Conservation (phyloP, 2,797 vertebrate genomes). For the Lagodon rhomboides region DNA sequence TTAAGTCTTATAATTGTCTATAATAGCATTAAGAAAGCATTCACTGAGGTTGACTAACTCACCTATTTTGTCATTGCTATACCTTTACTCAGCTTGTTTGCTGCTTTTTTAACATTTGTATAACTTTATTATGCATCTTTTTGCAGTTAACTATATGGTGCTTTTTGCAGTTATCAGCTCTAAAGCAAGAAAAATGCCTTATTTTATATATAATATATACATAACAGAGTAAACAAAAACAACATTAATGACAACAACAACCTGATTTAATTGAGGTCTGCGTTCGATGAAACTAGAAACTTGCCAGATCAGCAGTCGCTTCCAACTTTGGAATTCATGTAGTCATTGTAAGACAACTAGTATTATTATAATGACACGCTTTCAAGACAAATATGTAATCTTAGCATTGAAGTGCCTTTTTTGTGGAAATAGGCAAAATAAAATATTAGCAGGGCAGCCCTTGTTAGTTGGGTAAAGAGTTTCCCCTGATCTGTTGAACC, state of each 20-base stretch:
- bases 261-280: neutral
- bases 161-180: too few relatives aligned
- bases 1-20: too few relatives aligned
- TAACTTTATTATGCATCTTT: too few relatives aligned
- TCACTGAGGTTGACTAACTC: too few relatives aligned
- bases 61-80: too few relatives aligned
- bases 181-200: too few relatives aligned
- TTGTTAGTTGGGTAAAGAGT: slow-evolving; percentile 21
- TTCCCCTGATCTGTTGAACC: slow-evolving; percentile 21
- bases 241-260: neutral
- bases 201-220: too few relatives aligned
- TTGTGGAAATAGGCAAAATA: neutral
- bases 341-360: neutral
- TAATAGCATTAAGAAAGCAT: too few relatives aligned
- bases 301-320: neutral
- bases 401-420: neutral
- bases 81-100: too few relatives aligned
- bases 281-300: neutral
- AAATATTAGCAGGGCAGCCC: neutral
- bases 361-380: neutral
- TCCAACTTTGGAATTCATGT: neutral
- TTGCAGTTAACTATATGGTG: too few relatives aligned
- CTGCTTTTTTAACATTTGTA: too few relatives aligned
- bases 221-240: neutral
- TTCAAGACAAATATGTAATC: neutral